Conservation (phyloP, 2,888 invertebrate species). For the Synergus itoensis region DNA sequence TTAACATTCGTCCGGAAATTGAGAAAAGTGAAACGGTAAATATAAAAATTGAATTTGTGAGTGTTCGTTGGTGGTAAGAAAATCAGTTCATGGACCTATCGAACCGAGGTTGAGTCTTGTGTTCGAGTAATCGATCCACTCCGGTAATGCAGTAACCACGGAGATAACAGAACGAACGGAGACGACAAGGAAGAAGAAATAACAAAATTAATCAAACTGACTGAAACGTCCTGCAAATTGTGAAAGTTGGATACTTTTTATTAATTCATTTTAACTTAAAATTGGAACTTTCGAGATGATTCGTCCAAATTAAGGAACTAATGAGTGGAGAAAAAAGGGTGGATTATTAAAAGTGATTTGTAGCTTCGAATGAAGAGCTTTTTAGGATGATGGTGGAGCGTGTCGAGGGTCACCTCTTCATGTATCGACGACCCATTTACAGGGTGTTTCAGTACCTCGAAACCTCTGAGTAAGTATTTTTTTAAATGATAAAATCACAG, state of each 20-base stretch:
- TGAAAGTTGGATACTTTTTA: not conserved
- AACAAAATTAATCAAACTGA: conserved; percentile 14
- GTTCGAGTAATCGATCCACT: conserved; percentile 38
- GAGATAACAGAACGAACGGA: conserved; percentile 36
- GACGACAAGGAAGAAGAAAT: conserved; percentile 35
- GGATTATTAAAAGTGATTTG: conserved; percentile 64
- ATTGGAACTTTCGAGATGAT: conserved; percentile 9
- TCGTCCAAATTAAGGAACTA: not conserved
- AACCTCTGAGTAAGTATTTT: conserved; percentile 83
- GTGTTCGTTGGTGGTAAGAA: conserved; percentile 22
- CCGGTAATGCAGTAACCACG: conserved; percentile 39
- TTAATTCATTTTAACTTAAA: not conserved
- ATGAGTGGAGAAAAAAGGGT: conserved; percentile 43
- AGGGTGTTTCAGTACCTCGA: conserved; percentile 91
- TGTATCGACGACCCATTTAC: conserved; percentile 89
- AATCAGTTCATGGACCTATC: conserved; percentile 52
- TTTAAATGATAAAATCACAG: not conserved
- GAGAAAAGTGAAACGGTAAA: not conserved
- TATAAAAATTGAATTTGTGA: conserved; percentile 4
- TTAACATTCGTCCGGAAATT: not conserved
- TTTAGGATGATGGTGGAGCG: conserved; percentile 84
- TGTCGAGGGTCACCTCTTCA: conserved; percentile 87
- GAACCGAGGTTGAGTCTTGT: conserved; percentile 44
- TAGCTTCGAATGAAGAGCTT: conserved; percentile 73
- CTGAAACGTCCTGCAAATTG: conserved; percentile 30